Base-by-base conservation (phyloP, 2,113 vertebrate species). In the Onychostruthus taczanowskii region DNA sequence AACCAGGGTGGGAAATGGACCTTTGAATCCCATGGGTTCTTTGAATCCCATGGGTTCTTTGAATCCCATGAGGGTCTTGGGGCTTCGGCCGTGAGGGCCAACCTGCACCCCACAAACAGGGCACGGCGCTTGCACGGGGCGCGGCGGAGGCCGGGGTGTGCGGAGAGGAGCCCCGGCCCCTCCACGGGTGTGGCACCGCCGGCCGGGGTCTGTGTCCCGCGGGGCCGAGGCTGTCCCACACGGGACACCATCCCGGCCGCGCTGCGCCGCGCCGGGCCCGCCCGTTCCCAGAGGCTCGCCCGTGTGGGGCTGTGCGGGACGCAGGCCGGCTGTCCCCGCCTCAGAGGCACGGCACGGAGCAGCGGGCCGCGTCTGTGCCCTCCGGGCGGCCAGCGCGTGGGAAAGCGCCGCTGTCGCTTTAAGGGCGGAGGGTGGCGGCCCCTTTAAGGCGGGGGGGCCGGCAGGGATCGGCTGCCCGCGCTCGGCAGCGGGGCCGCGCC, bases 181-280 rank as follows among this genome's bases (percentile, higher is more conserved):
- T 23, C 39, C 2, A 56, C 0, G 55, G 35, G 26, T 41, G 8
- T 2, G 0, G 30, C 33, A 5, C 4, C 83, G 2, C 37, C 4
- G 3, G 24, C 49, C 49, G 6, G 47, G 30, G 2, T 30, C 33
- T 8, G 46, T 1, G 5, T 31, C 35, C 24, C 12, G 10, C 10
- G 14, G 24, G 14, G 24, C n/a, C 6, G 11, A 13, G 7, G 16
- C 21, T 23, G 28, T 21, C 61, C 21, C 19, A 13, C 49, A 8
- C 23, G 8, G 50, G 62, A 1, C 75, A 14, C 9, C 16, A 7
- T 1, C 43, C 14, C 5, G 13, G 37, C 43, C 21, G 0, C 8
- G 23, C 39, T 12, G 37, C 37, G 17, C 37, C 16, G 89, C 17
- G 8, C 41, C 19, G 78, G 46, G 68, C 53, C 35, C 5, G 10